A percentile compares a stretch with the other conserved stretches of the same genome.
Conservation (phyloP, 2,888 invertebrate genomes). For the Heteropelma amictum region DNA sequence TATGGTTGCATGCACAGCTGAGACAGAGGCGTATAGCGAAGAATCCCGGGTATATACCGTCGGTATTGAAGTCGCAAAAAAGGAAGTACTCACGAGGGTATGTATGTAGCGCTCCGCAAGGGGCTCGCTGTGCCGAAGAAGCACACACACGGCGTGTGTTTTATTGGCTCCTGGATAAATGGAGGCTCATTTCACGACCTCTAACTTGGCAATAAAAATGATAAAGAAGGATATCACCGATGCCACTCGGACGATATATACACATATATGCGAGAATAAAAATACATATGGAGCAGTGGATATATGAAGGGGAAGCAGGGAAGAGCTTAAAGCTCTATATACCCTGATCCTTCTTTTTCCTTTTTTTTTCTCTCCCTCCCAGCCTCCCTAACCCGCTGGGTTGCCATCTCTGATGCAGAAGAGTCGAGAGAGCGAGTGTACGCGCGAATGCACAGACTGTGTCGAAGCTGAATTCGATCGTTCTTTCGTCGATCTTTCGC, state of each 20-base stretch:
- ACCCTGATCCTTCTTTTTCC: conserved; percentile 42
- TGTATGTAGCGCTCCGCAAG: not conserved
- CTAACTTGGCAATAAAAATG: conserved; percentile 74
- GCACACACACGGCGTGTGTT: conserved; percentile 69
- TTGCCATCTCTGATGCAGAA: conserved; percentile 53
- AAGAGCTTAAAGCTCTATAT: not conserved
- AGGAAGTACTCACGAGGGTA: not conserved
- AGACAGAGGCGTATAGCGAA: conserved; percentile 28
- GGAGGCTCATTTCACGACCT: conserved; percentile 72
- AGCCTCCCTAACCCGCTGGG: too few relatives aligned
- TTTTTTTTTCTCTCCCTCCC: conserved; percentile 16
- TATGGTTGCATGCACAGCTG: conserved; percentile 37
- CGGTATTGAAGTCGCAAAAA: conserved; percentile 25
- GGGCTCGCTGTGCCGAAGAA: conserved; percentile 30
- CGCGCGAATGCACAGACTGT: too few relatives aligned
- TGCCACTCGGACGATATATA: conserved; percentile 67
- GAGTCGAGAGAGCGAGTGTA: conserved; percentile 28
- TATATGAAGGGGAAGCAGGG: conserved; percentile 48
- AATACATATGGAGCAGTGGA: conserved; percentile 68
- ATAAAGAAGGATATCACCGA: conserved; percentile 74
- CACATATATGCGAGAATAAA: conserved; percentile 58
- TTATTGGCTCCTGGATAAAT: conserved; percentile 73
- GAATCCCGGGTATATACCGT: conserved; percentile 28
- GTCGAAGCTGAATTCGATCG: conserved; percentile 32
- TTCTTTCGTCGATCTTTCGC: conserved; percentile 57